Percentiles rank a stretch among this genome's conserved stretches.
Evolutionary conservation across 2,888 invertebrate genomes (phyloP).

Genomic region (Octodonta nipae): DNA sequence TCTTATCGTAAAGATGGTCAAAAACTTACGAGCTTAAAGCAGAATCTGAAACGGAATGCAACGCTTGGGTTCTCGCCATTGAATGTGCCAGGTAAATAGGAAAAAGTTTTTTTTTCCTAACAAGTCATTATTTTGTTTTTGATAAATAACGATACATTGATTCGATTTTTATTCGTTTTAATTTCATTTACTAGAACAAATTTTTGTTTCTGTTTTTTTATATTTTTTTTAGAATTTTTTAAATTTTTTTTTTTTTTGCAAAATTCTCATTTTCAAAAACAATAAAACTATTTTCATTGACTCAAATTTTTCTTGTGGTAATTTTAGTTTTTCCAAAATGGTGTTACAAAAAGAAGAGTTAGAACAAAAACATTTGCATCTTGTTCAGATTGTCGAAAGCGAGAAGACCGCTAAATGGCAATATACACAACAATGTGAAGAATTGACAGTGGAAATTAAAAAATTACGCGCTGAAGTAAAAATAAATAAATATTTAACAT

Average conservation of each 20-base stretch:
- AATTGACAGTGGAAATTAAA: constrained; percentile 75
- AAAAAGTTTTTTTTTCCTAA: no score
- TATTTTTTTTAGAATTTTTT: no score
- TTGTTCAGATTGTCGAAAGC: constrained; percentile 78
- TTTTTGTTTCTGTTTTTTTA: no score
- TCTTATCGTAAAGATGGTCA: no score
- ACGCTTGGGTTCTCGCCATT: constrained; percentile 81
- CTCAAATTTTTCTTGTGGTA: no score
- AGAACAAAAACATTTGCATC: constrained; percentile 81
- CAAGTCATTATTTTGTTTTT: no score
- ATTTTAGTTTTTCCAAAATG: constrained; percentile 74
- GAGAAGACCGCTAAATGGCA: constrained; percentile 88
- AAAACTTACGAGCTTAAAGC: constrained; percentile 80
- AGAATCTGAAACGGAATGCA: constrained; percentile 72
- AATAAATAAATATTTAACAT: neutral
- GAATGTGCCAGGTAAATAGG: constrained; percentile 78
- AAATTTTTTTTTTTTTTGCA: no score
- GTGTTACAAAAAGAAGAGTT: constrained; percentile 79
- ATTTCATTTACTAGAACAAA: no score
- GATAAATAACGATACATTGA: no score
- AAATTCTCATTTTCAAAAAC: no score
- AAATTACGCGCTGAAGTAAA: constrained; percentile 73
- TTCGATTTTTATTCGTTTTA: no score
- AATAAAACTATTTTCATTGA: no score
- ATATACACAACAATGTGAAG: constrained; percentile 84